Conservation (phyloP, 2,888 invertebrate genomes). For the Pantelozetes paolii region DNA sequence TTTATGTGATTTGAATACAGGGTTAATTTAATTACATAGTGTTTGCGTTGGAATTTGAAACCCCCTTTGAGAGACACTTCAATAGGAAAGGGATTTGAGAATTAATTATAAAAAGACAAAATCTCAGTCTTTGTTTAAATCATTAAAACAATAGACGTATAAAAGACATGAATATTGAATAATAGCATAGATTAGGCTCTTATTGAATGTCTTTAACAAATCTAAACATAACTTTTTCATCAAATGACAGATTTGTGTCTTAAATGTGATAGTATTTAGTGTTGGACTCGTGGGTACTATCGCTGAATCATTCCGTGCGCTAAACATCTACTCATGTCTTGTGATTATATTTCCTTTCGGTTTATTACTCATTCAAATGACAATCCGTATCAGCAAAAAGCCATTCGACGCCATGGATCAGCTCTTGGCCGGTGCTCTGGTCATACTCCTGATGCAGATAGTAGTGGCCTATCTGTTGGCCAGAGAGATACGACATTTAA, state of each 20-base stretch:
- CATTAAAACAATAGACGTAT: too few species aligned
- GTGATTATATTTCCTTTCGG: slow-evolving; percentile 39
- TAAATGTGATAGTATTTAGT: slow-evolving; percentile 38
- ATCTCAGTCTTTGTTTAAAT: too few species aligned
- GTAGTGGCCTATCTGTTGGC: slow-evolving; percentile 38
- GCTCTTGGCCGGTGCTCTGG: slow-evolving; percentile 23
- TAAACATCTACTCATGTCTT: slow-evolving; percentile 38
- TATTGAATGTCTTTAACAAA: too few species aligned
- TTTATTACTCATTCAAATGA: slow-evolving; percentile 20
- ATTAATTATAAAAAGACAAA: too few species aligned
- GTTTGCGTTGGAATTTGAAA: too few species aligned
- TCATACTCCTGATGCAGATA: slow-evolving; percentile 38
- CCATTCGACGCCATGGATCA: slow-evolving; percentile 21
- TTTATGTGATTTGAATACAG: too few species aligned
- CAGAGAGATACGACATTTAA: slow-evolving; percentile 25
- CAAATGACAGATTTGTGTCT: slow-evolving; percentile 32
- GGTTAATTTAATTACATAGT: too few species aligned
- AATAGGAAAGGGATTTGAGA: too few species aligned
- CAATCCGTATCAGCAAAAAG: slow-evolving; percentile 25
- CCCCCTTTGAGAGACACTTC: too few species aligned
- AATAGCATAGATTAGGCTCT: too few species aligned
- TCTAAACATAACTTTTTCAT: background rate
- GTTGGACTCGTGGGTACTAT: slow-evolving; percentile 41
- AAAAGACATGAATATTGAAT: too few species aligned
- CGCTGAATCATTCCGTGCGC: slow-evolving; percentile 39